A percentile compares a stretch with the other conserved stretches of the same genome.
phyloP scores from a whole-genome alignment of 2,797 vertebrate species.

The Glyptemys insculpta region DNA sequence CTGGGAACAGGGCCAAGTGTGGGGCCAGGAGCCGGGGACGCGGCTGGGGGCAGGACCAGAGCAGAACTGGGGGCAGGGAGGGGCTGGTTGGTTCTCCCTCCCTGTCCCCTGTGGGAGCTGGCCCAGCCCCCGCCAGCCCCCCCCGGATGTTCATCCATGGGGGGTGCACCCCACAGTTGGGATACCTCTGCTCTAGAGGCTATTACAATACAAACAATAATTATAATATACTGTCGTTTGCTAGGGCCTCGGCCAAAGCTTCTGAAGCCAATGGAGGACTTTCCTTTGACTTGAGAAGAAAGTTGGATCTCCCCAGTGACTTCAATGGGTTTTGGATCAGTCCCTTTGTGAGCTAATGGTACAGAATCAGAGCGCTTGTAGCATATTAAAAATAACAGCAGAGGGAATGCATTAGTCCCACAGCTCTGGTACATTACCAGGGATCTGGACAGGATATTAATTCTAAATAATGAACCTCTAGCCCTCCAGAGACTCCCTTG shows the following conservation, averaged over 20 bases:
- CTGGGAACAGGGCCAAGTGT: too few relatives aligned
- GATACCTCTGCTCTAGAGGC: background rate
- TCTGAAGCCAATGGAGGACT: background rate
- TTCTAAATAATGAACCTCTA: conserved; percentile 54
- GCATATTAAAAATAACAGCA: background rate
- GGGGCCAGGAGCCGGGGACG: too few relatives aligned
- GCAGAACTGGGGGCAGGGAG: too few relatives aligned
- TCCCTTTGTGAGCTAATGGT: background rate
- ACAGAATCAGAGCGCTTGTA: background rate
- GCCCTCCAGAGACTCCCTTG: conserved; percentile 6
- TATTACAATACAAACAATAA: background rate
- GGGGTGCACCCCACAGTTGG: too few relatives aligned
- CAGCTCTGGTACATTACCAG: conserved; percentile 3
- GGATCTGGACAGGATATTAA: conserved; percentile 44
- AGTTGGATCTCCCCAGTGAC: background rate
- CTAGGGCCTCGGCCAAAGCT: background rate
- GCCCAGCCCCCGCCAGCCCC: too few relatives aligned
- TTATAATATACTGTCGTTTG: background rate
- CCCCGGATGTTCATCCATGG: too few relatives aligned
- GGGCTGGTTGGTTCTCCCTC: too few relatives aligned
- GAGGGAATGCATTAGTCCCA: background rate
- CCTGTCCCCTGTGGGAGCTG: too few relatives aligned
- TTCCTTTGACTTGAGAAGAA: background rate
- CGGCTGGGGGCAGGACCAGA: too few relatives aligned
- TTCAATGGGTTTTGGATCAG: background rate